Evolutionary conservation across 2,888 invertebrate genomes (phyloP).

Genomic region (Nomada ferruginata): DNA sequence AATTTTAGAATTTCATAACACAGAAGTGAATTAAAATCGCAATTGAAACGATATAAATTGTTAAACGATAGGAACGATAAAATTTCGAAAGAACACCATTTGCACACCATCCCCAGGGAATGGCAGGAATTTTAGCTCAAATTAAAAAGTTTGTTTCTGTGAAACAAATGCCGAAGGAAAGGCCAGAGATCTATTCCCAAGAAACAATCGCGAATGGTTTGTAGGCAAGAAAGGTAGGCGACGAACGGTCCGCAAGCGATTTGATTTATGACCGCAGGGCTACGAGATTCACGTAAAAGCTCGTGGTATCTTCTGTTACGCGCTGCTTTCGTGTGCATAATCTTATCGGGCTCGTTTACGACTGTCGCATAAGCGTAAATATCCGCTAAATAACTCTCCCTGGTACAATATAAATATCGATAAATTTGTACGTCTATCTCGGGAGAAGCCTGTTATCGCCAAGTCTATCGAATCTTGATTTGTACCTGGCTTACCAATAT

Average conservation of each 20-base stretch:
- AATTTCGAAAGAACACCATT: no score
- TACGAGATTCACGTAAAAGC: slow-evolving; percentile 68
- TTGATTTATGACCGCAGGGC: slow-evolving; percentile 77
- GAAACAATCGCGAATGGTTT: slow-evolving; percentile 33
- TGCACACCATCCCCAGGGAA: no score
- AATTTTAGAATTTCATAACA: no score
- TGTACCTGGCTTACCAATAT: slow-evolving; percentile 8
- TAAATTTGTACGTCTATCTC: slow-evolving; percentile 59
- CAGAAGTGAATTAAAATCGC: no score
- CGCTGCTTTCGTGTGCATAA: slow-evolving; percentile 63
- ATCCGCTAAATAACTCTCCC: slow-evolving; percentile 44
- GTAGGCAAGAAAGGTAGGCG: slow-evolving; percentile 39
- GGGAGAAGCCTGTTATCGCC: slow-evolving; percentile 35
- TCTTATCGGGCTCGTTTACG: slow-evolving; percentile 72
- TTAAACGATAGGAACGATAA: no score
- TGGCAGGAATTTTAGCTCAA: no score
- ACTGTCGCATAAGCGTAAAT: slow-evolving; percentile 62
- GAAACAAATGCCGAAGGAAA: slow-evolving; percentile 1
- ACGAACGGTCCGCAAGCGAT: slow-evolving; percentile 51
- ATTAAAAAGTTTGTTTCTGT: not conserved
- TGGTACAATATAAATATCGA: slow-evolving; percentile 45
- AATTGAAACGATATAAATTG: no score
- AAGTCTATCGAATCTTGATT: slow-evolving; percentile 43
- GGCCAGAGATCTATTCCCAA: not conserved
- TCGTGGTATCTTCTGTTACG: slow-evolving; percentile 58